Base-by-base conservation (phyloP, 2,888 invertebrate genomes). In the Phortica okadai region DNA sequence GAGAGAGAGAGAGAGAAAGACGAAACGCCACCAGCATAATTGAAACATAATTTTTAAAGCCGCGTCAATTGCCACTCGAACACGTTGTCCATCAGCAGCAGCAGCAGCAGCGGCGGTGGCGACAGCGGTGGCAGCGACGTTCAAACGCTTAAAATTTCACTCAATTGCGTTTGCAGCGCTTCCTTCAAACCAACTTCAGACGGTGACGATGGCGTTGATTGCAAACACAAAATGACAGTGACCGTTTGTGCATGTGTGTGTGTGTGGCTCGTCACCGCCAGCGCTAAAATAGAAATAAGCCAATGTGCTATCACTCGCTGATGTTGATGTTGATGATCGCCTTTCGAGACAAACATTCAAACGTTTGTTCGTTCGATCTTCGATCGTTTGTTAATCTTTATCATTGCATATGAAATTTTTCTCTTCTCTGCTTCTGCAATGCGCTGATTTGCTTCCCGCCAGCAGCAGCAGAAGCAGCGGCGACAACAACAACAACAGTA, bases 1-100 rank as follows among this genome's bases (percentile, higher is more conserved):
- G 33, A 5, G 1, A 33, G 33, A 45, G 21, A 21, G 21, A 21
- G 21, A 21, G 21, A 21, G 21, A 73, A 73, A 64, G 33, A 33
- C 41, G 56, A 72, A 72, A 54, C 33, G 82, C 84, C 83, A 82
- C 79, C 76, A 82, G 87, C 86, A 79, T 87, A 87, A 86, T 86
- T 87, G 86, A 86, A 86, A 87, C 88, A 86, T 87, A 83, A 84
- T 83, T 84, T 87, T 83, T 84, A 82, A 87, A 86, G 83, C 87
- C 84, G 74, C 84, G 78, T 77, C 77, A 77, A 73, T 77, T 82
- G 75, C 74, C 87, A 87, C 86, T 86, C 75, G 76, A 83, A 80
- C 85, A 86, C 85, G 85, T 76, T 76, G 74, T 25, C 8, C 62
- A 25, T 2, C 62, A 62, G 16, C 25, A 14, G 1, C n/a, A 14